Conservation (phyloP, 2,113 vertebrate genomes). For the Amia ocellicauda region DNA sequence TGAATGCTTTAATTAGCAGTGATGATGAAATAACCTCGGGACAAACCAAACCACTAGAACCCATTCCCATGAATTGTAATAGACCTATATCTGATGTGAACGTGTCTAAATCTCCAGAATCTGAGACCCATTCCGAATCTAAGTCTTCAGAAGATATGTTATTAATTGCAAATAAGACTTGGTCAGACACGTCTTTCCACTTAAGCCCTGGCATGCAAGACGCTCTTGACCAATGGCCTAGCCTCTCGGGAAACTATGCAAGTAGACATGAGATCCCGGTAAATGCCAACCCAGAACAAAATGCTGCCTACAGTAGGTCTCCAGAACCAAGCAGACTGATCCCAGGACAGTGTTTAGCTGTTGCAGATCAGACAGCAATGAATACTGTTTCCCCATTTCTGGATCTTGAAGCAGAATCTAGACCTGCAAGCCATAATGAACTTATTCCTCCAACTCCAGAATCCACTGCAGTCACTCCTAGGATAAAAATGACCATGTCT, state of each 20-base stretch:
- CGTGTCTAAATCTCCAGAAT: constrained; percentile 14
- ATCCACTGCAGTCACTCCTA: constrained; percentile 55
- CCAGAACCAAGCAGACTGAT: too few species aligned
- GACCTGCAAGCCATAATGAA: constrained; percentile 44
- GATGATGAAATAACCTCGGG: constrained; percentile 5
- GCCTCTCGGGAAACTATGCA: constrained; percentile 56
- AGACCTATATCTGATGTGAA: constrained; percentile 20
- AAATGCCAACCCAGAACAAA: background rate
- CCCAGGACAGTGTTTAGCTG: too few species aligned
- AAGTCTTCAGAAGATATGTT: constrained; percentile 10
- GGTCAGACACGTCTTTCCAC: constrained; percentile 49
- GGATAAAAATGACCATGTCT: constrained; percentile 54
- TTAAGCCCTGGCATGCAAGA: constrained; percentile 84
- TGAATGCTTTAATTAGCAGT: constrained; percentile 32
- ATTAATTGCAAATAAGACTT: constrained; percentile 19
- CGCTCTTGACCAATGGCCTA: constrained; percentile 79
- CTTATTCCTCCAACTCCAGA: constrained; percentile 73
- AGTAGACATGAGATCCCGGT: constrained; percentile 16
- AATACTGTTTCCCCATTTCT: background rate
- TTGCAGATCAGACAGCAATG: background rate
- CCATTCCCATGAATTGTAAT: constrained; percentile 1
- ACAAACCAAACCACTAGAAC: constrained; percentile 3
- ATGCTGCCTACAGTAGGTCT: background rate
- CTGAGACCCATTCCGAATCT: background rate
- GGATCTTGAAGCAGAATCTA: constrained; percentile 28